Base-by-base conservation (phyloP, 2,797 vertebrate genomes). In the Luscinia luscinia region DNA sequence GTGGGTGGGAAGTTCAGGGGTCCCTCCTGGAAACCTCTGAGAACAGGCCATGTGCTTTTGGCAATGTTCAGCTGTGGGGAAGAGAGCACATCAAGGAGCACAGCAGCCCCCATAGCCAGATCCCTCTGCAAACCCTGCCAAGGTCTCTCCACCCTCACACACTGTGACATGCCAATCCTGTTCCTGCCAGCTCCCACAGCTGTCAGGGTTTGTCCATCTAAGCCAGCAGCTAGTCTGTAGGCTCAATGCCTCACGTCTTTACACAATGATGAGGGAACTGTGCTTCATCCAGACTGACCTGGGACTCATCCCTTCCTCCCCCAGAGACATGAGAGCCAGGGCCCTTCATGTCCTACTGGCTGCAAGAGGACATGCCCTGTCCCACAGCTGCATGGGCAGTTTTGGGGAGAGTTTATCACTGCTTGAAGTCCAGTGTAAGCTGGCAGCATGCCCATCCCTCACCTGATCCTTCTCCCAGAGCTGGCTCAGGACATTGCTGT, bases 381-480 rank as follows among this genome's bases (percentile, higher is more conserved):
- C 75, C 57, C 55, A 43, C 59, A 68, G 62, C 70, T 40, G 36
- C 36, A 21, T 0, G 5, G 49, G 32, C 14, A 62, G 67, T 79
- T 82, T 45, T 63, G 34, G 12, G 8, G 51, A 61, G 57, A 43
- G 57, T 54, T 0, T 0, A 34, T 41, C 5, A 2, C 6, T 59
- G 10, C 20, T 7, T 4, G 0, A 24, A 23, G 23, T 28, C 55
- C 9, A 6, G 9, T 21, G 4, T 1, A 73, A 28, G 64, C 34
- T 40, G 18, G 49, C 52, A 64, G 27, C 34, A 16, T 2, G 3
- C 27, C 8, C 21, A 3, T 12, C 21, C 72, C 96, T 97, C 96
- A 99, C 99, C 99, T 99, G 99, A 97, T 99, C 99, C 89, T 99
- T 99, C 95, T 99, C 99, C 99, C 98, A 99, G 85, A 99, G 97